Evolutionary conservation across 2,113 vertebrate species (phyloP).

Genomic region (Amia ocellicauda): DNA sequence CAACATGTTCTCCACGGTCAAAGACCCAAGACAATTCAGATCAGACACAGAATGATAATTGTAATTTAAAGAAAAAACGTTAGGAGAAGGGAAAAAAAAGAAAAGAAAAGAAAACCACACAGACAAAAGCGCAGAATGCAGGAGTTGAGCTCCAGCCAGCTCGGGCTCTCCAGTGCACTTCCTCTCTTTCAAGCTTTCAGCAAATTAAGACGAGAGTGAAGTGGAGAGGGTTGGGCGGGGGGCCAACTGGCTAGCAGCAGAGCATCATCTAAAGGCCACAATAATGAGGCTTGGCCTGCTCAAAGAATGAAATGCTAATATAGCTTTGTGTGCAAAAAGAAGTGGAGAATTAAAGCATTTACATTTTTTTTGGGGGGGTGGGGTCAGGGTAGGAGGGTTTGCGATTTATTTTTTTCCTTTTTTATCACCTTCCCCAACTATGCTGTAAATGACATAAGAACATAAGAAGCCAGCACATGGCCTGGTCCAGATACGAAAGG

Average conservation of each 20-base stretch:
- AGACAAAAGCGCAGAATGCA: too few relatives aligned
- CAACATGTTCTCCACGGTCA: background rate
- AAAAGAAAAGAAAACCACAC: constrained; percentile 25
- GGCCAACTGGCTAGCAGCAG: constrained; percentile 8
- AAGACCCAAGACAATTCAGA: background rate
- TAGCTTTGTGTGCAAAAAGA: background rate
- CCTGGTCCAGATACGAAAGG: too few relatives aligned
- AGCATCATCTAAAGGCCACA: background rate
- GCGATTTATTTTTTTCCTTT: too few relatives aligned
- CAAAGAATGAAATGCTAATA: constrained; percentile 9
- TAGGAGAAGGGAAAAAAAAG: constrained; percentile 25
- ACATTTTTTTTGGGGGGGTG: too few relatives aligned
- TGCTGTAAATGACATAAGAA: too few relatives aligned
- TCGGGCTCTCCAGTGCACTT: background rate
- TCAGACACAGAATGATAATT: constrained; percentile 30
- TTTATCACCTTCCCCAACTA: too few relatives aligned
- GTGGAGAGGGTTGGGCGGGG: constrained; percentile 11
- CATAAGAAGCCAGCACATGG: too few relatives aligned
- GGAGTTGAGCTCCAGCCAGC: constrained; percentile 24
- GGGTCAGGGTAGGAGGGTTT: too few relatives aligned
- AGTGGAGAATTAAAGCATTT: too few relatives aligned
- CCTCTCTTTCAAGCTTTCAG: constrained; percentile 21
- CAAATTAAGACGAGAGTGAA: constrained; percentile 28
- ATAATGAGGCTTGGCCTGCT: background rate
- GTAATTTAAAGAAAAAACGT: constrained; percentile 23